Conservation (phyloP, 2,888 invertebrate species). For the Agrochola lychnidis region DNA sequence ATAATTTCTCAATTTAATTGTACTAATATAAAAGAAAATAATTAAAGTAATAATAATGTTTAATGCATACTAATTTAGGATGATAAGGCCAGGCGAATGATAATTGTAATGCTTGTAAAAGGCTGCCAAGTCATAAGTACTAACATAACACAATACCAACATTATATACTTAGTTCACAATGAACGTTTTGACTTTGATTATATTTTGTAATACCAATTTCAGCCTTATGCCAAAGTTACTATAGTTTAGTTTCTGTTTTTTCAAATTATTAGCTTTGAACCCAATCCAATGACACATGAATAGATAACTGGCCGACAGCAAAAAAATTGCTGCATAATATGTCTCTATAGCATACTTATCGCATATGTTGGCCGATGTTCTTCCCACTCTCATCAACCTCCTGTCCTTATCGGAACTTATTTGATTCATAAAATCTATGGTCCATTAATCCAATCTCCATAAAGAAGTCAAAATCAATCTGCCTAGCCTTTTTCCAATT, state of each 20-base stretch:
- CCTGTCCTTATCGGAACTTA: neutral
- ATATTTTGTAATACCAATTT: neutral
- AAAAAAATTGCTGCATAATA: neutral
- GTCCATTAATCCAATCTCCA: neutral
- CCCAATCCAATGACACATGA: neutral
- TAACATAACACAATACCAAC: no score
- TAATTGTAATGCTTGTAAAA: no score
- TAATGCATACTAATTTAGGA: no score
- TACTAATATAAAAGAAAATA: no score
- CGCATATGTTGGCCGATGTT: neutral
- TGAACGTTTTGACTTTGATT: neutral
- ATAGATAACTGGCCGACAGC: neutral
- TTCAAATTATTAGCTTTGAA: neutral
- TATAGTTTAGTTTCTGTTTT: neutral
- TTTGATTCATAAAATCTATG: neutral
- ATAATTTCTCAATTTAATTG: no score
- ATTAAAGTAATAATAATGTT: no score
- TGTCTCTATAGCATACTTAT: neutral
- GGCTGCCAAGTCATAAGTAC: no score
- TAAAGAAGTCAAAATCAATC: no score
- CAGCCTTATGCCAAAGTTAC: neutral
- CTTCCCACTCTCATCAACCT: neutral
- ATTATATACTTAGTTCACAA: no score
- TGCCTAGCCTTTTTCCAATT: no score
- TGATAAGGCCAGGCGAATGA: no score